Percentiles rank a stretch among this genome's conserved stretches.
phyloP scores from a whole-genome alignment of 2,113 vertebrate genomes.

The Pheucticus melanocephalus region DNA sequence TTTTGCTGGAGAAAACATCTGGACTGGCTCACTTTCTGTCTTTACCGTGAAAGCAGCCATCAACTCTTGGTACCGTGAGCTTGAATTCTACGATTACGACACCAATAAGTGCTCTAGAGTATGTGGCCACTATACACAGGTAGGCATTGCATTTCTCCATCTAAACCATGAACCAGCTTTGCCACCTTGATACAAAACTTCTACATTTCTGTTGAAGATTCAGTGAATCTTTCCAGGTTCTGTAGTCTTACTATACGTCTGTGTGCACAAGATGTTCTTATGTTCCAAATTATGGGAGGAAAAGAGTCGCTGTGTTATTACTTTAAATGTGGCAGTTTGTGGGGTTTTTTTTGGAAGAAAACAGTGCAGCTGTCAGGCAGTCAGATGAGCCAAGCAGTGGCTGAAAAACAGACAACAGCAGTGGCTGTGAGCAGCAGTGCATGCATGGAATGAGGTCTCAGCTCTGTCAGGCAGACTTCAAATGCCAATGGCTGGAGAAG shows the following conservation, averaged over 20 bases:
- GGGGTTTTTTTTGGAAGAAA: background rate
- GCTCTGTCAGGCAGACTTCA: background rate
- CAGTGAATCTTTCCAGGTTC: background rate
- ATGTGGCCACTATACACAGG: constrained; percentile 66
- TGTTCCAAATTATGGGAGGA: background rate
- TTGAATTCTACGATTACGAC: background rate
- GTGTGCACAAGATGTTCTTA: background rate
- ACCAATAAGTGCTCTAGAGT: background rate
- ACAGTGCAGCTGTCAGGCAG: background rate
- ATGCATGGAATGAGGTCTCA: background rate
- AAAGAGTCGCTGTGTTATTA: background rate
- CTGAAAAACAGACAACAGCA: background rate
- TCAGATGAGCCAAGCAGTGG: background rate
- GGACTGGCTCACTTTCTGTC: background rate
- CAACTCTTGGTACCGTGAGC: background rate
- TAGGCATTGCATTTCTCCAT: background rate
- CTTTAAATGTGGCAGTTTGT: background rate
- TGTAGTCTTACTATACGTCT: background rate
- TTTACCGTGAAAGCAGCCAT: background rate
- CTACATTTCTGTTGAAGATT: background rate
- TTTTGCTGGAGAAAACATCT: constrained; percentile 53
- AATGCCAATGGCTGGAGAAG: background rate
- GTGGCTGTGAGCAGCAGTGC: background rate
- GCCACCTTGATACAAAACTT: background rate
- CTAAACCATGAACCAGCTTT: background rate